Percentiles rank a stretch among this genome's conserved stretches.
Evolutionary conservation across 2,113 vertebrate genomes (phyloP).

Genomic region (Lepus americanus): DNA sequence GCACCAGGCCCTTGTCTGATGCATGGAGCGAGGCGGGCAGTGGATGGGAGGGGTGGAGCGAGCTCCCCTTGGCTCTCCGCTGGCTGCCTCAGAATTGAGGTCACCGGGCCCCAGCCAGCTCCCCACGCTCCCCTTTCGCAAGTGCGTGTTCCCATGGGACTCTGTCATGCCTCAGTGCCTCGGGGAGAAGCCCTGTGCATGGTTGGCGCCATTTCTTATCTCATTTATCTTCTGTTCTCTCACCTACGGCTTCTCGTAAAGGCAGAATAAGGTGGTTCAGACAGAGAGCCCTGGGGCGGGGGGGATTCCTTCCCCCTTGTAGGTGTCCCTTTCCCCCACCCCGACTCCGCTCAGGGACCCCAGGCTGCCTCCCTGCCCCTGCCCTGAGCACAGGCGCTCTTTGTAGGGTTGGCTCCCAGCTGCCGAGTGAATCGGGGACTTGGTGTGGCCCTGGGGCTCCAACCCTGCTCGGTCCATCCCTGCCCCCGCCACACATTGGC

Average conservation of each 20-base stretch:
- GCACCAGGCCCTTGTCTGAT: background rate
- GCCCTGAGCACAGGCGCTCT: background rate
- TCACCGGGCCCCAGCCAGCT: background rate
- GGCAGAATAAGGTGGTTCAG: background rate
- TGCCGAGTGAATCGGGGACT: conserved; percentile 36
- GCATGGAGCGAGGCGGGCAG: background rate
- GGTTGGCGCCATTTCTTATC: background rate
- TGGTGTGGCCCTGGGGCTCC: background rate
- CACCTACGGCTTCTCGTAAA: background rate
- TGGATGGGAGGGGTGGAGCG: background rate
- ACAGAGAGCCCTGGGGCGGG: background rate
- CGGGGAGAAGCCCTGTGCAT: background rate
- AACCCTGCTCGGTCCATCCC: conserved; percentile 18
- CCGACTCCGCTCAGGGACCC: background rate
- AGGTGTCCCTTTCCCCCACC: background rate
- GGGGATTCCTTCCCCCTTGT: too few relatives aligned
- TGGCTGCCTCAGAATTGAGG: background rate
- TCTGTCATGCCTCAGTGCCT: background rate
- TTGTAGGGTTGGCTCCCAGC: conserved; percentile 64
- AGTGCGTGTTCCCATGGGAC: background rate
- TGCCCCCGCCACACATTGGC: conserved; percentile 36
- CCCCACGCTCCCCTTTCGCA: background rate
- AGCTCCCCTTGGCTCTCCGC: background rate
- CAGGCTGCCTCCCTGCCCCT: background rate
- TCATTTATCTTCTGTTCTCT: background rate